Evolutionary conservation across 2,113 vertebrate species (phyloP), one percentile per base, ranked within the genome.

Genomic region (Sphyrna mokarran): DNA sequence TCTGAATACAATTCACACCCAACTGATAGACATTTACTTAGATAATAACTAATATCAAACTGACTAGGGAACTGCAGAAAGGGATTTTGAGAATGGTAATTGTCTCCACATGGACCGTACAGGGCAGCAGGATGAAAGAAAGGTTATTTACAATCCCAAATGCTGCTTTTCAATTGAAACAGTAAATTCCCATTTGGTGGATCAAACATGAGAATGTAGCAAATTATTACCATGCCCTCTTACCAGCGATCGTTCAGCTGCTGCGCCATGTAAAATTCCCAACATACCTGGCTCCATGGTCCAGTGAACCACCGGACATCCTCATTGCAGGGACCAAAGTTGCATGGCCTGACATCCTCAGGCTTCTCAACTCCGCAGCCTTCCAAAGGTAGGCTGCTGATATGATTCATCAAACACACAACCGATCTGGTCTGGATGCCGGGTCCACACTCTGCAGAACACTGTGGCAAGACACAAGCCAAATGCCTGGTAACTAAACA

Each of bases 371-470:
- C 40, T 40, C 93, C 93, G n/a, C 96, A 96, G 68, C 93, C 96
- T 95, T 96, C 94, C 6, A 96, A n/a, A 18, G 96, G 96, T 80
- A 96, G 72, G n/a, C 96, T 96, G 66, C 94, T 96, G 58, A 96
- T 95, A 58, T 96, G 95, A 86, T 96, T 96, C 96, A 96, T 96
- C 43, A 96, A 0, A 93, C 89, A 93, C 18, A 93, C 89, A 37
- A 93, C 89, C 22, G 89, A 93, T 68, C 89, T 66, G 0, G 89
- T 93, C 61, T 93, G 89, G 89, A 93, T 93, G 89, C 89, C 89
- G 2, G 61, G 63, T 18, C 89, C 89, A 93, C 89, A 93, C 89
- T 93, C 89, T 23, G 89, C 89, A 68, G 89, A 93, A 66, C 89
- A 93, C 89, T 93, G 18, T 29, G 66, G 14, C 1, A 93, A 66